Percentiles rank a stretch among this genome's conserved stretches.
Conservation (phyloP, 2,797 vertebrate genomes). For the Danio aesculapii region DNA sequence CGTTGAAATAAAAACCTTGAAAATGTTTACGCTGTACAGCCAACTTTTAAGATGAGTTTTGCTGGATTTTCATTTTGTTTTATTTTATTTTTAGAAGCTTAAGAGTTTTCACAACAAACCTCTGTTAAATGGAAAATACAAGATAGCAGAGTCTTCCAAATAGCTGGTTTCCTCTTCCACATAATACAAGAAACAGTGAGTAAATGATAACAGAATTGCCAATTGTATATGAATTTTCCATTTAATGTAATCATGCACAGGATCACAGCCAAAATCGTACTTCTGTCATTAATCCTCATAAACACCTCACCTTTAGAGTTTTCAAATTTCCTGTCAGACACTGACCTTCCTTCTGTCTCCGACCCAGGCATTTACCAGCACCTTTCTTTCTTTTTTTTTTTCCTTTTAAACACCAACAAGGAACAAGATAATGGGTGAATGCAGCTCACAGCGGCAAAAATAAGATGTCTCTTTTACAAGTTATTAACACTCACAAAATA, state of each 20-base stretch:
- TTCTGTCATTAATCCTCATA: constrained; percentile 29
- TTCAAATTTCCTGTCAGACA: constrained; percentile 29
- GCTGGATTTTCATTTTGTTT: no score
- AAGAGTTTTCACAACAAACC: no score
- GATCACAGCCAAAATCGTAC: constrained; percentile 27
- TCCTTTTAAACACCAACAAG: constrained; percentile 40
- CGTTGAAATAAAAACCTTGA: no score
- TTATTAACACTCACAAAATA: constrained; percentile 15
- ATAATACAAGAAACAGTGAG: not conserved
- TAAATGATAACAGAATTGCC: not conserved
- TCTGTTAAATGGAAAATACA: not conserved
- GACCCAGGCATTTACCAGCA: constrained; percentile 36
- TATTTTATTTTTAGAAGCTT: no score
- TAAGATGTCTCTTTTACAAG: constrained; percentile 31
- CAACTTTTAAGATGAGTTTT: no score
- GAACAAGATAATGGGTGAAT: constrained; percentile 23
- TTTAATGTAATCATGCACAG: not conserved
- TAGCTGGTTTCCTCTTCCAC: not conserved
- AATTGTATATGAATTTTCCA: not conserved
- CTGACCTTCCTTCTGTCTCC: constrained; percentile 26
- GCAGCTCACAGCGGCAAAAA: constrained; percentile 14
- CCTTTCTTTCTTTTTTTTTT: constrained; percentile 10
- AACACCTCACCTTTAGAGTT: constrained; percentile 12
- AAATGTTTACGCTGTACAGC: no score
- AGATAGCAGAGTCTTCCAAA: not conserved